Conservation (phyloP, 1,140 invertebrate genomes). For the Lepeophtheirus salmonis region DNA sequence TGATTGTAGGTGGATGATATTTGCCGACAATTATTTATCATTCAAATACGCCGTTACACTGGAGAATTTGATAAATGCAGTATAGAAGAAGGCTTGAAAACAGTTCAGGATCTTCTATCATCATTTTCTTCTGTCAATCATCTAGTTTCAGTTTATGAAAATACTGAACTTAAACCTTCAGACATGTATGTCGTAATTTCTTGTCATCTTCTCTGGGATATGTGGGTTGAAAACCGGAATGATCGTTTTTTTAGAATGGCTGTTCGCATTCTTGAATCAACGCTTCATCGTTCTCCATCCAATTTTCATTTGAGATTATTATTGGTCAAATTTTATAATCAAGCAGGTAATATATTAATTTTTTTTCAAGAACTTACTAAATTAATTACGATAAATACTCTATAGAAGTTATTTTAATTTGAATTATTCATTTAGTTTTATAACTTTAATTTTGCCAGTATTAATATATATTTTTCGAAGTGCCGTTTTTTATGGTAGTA, state of each 20-base stretch:
- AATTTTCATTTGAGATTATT: conserved; percentile 58
- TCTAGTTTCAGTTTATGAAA: conserved; percentile 30
- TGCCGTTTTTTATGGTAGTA: too few species aligned
- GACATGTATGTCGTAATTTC: conserved; percentile 59
- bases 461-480: too few species aligned
- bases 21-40: conserved; percentile 46
- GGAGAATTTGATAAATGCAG: conserved; percentile 37
- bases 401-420: too few species aligned
- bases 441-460: too few species aligned
- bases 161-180: conserved; percentile 33
- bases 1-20: conserved; percentile 37
- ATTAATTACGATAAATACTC: too few species aligned
- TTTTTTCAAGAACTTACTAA: too few species aligned
- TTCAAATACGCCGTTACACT: conserved; percentile 45
- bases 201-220: conserved; percentile 52
- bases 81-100: conserved; percentile 26
- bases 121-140: conserved; percentile 26
- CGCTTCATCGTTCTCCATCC: conserved; percentile 45
- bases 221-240: conserved; percentile 37
- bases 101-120: conserved; percentile 23
- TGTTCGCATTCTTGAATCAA: conserved; percentile 44
- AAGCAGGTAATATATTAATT: conserved; percentile 43
- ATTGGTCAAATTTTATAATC: conserved; percentile 47
- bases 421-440: too few species aligned
- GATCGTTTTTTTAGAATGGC: conserved; percentile 40